Base-by-base conservation (phyloP, 2,797 vertebrate genomes). In the Steatocranus sp. region DNA sequence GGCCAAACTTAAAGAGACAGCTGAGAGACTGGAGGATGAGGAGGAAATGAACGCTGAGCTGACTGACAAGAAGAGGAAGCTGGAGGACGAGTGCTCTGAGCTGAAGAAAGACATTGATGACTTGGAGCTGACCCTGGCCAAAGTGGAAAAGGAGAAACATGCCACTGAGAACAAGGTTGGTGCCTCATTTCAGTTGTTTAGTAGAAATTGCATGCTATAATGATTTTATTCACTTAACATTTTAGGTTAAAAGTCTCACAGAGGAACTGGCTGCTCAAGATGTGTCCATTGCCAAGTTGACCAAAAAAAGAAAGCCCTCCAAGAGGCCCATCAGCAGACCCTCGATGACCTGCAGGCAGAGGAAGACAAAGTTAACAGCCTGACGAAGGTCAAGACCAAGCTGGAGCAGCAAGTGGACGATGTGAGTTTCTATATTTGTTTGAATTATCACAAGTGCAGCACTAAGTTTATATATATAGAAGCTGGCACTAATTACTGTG, bases 211-310 rank as follows among this genome's bases (percentile, higher is more conserved):
- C 25, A 25, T 25, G 25, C 25, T 25, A 25, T 25, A 25, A 25
- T 25, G 25, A 25, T 25, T 25, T 25, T 23, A 63, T 63, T 48
- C 27, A 58, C 48, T 6, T 6, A 48, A 75, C 34, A 2, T 14
- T 23, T 25, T 6, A 84, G 96, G 96, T 96, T 34, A 97, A 97
- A 94, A 97, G 6, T 93, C 54, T 30, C 25, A 10, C 25, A 30
- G 53, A 56, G 15, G 53, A 98, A 93, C 96, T 96, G 93, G 77
- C 95, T 0, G 86, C 96, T 80, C 94, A 96, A 79, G 96, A 96
- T 91, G 96, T 97, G 50, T 93, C 89, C 10, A 95, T 97, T 85
- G 94, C 66, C 80, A 96, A 96, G 88, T 86, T 97, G 83, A 92
- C 89, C 2, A 97, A 96, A 86, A 95, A 88, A 95, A 94, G 11